A percentile compares a stretch with the other conserved stretches of the same genome.
Evolutionary conservation across 2,888 invertebrate genomes (phyloP).

Genomic region (Sacculina carcini): DNA sequence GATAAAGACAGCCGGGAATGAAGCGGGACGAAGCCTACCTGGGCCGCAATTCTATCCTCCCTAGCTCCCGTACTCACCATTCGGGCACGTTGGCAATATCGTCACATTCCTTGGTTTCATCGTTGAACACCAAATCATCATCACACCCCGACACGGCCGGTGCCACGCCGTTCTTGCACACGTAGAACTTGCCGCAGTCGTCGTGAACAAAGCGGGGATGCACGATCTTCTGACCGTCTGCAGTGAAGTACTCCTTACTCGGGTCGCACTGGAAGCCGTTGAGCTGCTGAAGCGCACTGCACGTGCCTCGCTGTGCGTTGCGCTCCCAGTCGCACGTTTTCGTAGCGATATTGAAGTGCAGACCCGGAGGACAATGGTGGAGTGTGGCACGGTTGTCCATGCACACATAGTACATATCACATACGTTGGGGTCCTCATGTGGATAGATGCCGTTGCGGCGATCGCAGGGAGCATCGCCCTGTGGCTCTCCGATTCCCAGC

Average conservation of each 20-base stretch:
- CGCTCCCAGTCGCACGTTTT: slow-evolving; percentile 12
- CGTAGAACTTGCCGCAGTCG: slow-evolving; percentile 77
- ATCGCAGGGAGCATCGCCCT: slow-evolving; percentile 27
- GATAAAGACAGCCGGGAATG: too few relatives aligned
- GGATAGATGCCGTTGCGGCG: slow-evolving; percentile 66
- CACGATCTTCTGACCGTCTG: slow-evolving; percentile 40
- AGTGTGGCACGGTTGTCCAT: slow-evolving; percentile 6
- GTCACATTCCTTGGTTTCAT: slow-evolving; percentile 43
- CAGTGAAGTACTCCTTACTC: slow-evolving; percentile 33
- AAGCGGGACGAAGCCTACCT: too few relatives aligned
- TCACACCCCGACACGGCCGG: slow-evolving; percentile 68
- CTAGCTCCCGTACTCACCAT: slow-evolving; percentile 13
- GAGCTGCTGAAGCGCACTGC: not conserved
- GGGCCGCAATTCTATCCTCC: too few relatives aligned
- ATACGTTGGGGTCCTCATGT: slow-evolving; percentile 45
- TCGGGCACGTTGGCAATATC: slow-evolving; percentile 10
- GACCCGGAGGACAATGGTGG: slow-evolving; percentile 9
- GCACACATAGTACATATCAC: slow-evolving; percentile 28
- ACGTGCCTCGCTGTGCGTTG: slow-evolving; percentile 8
- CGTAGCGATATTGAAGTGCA: slow-evolving; percentile 11
- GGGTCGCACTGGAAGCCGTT: slow-evolving; percentile 50
- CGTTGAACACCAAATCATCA: slow-evolving; percentile 72
- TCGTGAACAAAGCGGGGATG: slow-evolving; percentile 63
- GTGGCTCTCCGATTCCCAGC: slow-evolving; percentile 12
- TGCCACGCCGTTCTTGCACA: slow-evolving; percentile 60